phyloP scores from a whole-genome alignment of 2,113 vertebrate species.

The Gallinago paraguaiae region DNA sequence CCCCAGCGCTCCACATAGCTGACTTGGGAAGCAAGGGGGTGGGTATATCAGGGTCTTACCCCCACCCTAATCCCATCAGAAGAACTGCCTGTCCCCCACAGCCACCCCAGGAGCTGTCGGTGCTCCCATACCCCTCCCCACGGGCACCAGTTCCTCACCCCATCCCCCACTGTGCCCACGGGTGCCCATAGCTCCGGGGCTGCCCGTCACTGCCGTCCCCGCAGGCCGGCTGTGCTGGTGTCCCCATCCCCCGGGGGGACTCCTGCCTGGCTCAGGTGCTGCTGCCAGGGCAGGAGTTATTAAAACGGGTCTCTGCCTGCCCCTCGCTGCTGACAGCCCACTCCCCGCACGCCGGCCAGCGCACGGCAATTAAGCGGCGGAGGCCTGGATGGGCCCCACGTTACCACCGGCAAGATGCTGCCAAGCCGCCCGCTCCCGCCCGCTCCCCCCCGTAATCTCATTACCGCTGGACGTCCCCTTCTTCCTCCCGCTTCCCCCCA shows the following conservation, averaged over 20 bases:
- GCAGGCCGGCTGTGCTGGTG: rapidly evolving
- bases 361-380: neutral
- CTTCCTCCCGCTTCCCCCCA: constrained; percentile 70
- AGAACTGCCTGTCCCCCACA: neutral
- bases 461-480: constrained; percentile 57
- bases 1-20: neutral
- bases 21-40: neutral
- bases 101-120: neutral
- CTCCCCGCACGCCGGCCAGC: neutral
- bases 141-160: rapidly evolving
- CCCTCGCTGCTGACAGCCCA: neutral
- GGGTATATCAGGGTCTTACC: neutral
- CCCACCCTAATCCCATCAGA: rapidly evolving
- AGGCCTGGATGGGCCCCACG: constrained; percentile 35
- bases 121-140: neutral
- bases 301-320: neutral
- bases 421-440: constrained; percentile 6
- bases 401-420: constrained; percentile 28
- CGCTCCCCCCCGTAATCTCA: constrained; percentile 27
- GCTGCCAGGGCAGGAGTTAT: neutral
- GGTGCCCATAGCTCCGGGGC: neutral
- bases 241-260: rapidly evolving
- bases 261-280: neutral
- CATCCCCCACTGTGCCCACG: neutral
- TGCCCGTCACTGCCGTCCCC: rapidly evolving